Conservation (phyloP, 1,140 invertebrate species). For the Mamestra configurata region DNA sequence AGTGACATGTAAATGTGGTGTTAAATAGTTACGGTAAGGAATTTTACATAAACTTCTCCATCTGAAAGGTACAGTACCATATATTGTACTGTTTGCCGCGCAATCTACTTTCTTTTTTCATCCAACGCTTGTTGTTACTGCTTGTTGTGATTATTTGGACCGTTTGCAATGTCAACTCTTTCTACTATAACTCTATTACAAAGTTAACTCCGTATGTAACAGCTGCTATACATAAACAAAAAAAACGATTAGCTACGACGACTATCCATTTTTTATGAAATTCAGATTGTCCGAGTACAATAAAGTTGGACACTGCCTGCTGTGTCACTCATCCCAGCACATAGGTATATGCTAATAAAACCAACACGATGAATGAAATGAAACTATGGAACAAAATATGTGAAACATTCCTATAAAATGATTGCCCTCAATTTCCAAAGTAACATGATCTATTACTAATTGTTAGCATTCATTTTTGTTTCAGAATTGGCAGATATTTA, state of each 20-base stretch:
- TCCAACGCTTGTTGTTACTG: constrained; percentile 49
- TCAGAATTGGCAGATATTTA: constrained; percentile 32
- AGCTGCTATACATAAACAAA: not conserved
- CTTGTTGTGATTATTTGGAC: constrained; percentile 40
- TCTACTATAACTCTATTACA: not conserved
- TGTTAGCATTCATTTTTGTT: constrained; percentile 13
- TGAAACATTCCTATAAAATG: no score
- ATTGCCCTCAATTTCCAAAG: no score
- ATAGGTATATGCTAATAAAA: no score
- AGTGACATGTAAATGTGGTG: constrained; percentile 32
- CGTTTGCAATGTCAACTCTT: not conserved
- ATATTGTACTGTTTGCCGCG: constrained; percentile 60
- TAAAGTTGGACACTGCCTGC: no score
- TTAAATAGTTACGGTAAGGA: constrained; percentile 15
- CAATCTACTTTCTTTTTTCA: constrained; percentile 63
- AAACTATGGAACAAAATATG: no score
- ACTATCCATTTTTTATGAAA: not conserved
- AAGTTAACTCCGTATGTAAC: not conserved
- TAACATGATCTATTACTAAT: no score
- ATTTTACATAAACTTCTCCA: constrained; percentile 5
- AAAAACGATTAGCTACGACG: not conserved
- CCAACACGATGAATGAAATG: no score
- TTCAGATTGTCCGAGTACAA: not conserved
- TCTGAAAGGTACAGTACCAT: not conserved
- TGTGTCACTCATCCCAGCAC: not conserved